Evolutionary conservation across 2,113 vertebrate species (phyloP).

Genomic region (Xiphorhynchus elegans): DNA sequence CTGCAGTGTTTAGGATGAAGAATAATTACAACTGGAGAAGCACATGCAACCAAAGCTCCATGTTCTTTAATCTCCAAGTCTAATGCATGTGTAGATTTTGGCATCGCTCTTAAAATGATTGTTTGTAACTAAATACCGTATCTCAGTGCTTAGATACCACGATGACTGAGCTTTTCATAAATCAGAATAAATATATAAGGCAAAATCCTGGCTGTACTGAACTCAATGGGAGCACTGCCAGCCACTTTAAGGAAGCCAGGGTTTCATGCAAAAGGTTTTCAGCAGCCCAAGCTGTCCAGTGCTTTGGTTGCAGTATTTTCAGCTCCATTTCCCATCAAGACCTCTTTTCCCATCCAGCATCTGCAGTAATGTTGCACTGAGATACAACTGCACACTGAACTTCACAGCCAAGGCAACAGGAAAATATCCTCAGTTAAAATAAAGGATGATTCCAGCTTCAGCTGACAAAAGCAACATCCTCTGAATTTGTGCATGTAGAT

Average conservation of each 20-base stretch:
- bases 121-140: slow-evolving; percentile 73
- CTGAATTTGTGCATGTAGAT: not conserved
- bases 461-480: not conserved
- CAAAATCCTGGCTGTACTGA: slow-evolving; percentile 1
- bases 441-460: not conserved
- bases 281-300: slow-evolving; percentile 3
- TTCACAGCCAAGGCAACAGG: not conserved
- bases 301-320: slow-evolving; percentile 52
- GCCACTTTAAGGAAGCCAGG: not conserved
- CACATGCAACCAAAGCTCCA: slow-evolving; percentile 5
- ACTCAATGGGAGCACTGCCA: not conserved
- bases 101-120: slow-evolving; percentile 70
- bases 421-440: not conserved
- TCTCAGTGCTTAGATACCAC: slow-evolving; percentile 48
- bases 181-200: slow-evolving; percentile 41
- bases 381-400: not conserved
- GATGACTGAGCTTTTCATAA: slow-evolving; percentile 27
- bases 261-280: not conserved
- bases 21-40: slow-evolving; percentile 50
- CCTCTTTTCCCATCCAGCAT: slow-evolving; percentile 16
- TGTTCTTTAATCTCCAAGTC: slow-evolving; percentile 56
- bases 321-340: slow-evolving; percentile 42
- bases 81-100: slow-evolving; percentile 57
- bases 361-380: not conserved
- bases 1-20: slow-evolving; percentile 43